phyloP scores from a whole-genome alignment of 2,113 vertebrate genomes.

The Sapajus apella region DNA sequence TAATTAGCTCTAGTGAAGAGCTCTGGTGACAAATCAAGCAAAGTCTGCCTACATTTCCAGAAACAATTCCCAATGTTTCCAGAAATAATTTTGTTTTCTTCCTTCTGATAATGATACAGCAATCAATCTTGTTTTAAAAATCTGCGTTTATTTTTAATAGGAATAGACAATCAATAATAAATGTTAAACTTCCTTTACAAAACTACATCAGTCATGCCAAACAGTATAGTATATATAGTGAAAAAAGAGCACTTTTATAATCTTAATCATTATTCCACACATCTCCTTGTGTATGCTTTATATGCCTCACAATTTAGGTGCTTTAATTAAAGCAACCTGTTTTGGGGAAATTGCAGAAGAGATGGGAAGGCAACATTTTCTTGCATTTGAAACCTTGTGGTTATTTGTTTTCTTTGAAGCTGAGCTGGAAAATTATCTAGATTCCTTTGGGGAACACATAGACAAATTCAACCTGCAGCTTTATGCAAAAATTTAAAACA shows the following conservation, averaged over 20 bases:
- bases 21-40: constrained; percentile 15
- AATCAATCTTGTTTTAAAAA: constrained; percentile 1
- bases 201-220: not conserved
- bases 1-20: not conserved
- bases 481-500: not conserved
- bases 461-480: not conserved
- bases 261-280: not conserved
- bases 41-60: not conserved
- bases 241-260: not conserved
- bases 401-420: constrained; percentile 33
- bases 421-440: constrained; percentile 6
- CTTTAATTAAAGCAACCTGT: constrained; percentile 36
- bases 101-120: not conserved
- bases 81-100: constrained; percentile 25
- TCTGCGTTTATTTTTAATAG: not conserved
- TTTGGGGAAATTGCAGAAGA: not conserved
- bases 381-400: constrained; percentile 6
- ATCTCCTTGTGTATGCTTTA: not conserved
- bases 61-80: not conserved
- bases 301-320: not conserved
- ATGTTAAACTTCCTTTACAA: not conserved
- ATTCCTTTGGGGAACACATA: not conserved
- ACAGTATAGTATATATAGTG: not conserved
- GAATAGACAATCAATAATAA: not conserved
- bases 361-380: not conserved